A percentile compares a stretch with the other conserved stretches of the same genome.
These are phyloP conservation scores for Ditylenchus dipsaci DNA, from an alignment of 1,140 invertebrate species.

Conservation along the genomic window DNA sequence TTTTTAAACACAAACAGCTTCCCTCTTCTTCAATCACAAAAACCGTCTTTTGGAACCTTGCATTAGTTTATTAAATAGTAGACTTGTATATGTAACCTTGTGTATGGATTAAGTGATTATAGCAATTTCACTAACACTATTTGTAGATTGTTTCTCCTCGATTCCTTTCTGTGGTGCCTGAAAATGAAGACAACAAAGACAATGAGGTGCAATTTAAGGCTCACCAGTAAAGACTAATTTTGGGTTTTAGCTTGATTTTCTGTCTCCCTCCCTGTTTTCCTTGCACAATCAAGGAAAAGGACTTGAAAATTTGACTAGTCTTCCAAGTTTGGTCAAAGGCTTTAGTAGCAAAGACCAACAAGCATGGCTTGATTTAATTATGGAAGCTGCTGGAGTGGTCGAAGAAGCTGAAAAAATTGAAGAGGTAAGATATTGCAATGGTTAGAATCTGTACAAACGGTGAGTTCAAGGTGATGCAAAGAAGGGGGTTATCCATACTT, in stretches of 20 bases:
- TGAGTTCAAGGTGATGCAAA: neutral
- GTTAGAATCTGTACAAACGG: neutral
- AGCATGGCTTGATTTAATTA: conserved; percentile 43
- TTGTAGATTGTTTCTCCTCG: conserved; percentile 28
- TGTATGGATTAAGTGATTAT: neutral
- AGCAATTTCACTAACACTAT: neutral
- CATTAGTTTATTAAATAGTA: too few species aligned
- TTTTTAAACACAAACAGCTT: too few species aligned
- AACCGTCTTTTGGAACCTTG: too few species aligned
- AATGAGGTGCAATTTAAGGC: neutral
- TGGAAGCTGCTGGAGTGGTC: conserved; percentile 44
- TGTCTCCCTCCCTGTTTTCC: conserved; percentile 44
- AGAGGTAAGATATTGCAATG: neutral
- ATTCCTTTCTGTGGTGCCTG: conserved; percentile 36
- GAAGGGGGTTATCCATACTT: too few species aligned
- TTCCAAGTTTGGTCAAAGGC: conserved; percentile 35
- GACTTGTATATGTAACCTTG: too few species aligned
- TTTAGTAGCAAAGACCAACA: conserved; percentile 39
- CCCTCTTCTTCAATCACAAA: too few species aligned
- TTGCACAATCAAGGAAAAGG: conserved; percentile 41
- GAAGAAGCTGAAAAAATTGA: conserved; percentile 28
- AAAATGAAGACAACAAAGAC: conserved; percentile 15
- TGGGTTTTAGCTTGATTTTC: conserved; percentile 9
- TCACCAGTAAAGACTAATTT: neutral
- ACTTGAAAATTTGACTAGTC: conserved; percentile 34